Conservation (phyloP, 64 coral and sea anemone species). For the Astreopora myriophthalma region DNA sequence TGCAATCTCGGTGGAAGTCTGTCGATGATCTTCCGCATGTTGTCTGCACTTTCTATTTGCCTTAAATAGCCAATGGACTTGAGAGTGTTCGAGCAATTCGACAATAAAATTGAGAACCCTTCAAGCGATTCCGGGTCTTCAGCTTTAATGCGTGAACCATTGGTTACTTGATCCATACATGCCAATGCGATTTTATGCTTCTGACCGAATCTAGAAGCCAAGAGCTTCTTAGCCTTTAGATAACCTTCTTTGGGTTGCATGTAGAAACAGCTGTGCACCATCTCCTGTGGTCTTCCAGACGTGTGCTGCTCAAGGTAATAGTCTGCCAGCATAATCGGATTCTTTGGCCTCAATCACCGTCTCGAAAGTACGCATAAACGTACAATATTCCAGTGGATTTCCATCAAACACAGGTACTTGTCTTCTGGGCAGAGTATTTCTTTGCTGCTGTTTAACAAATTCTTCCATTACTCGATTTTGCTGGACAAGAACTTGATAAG, state of each 20-base stretch:
- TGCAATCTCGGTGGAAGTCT: slow-evolving; percentile 3
- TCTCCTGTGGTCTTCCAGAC: neutral
- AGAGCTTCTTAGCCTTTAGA: neutral
- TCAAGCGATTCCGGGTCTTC: slow-evolving; percentile 50
- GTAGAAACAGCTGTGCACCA: slow-evolving; percentile 13
- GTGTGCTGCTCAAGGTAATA: slow-evolving; percentile 57
- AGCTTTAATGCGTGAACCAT: slow-evolving; percentile 29
- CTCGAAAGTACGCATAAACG: slow-evolving; percentile 56
- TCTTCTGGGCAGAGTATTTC: slow-evolving; percentile 7
- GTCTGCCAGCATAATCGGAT: neutral
- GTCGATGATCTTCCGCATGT: slow-evolving; percentile 43
- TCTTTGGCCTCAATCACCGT: slow-evolving; percentile 44
- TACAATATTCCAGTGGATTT: slow-evolving; percentile 11
- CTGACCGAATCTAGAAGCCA: slow-evolving; percentile 34
- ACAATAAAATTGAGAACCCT: no score
- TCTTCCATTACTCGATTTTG: slow-evolving; percentile 2
- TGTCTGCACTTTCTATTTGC: slow-evolving; percentile 61
- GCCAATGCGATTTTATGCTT: slow-evolving; percentile 33
- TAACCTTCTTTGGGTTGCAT: slow-evolving; percentile 35
- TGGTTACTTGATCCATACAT: slow-evolving; percentile 44
- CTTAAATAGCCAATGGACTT: slow-evolving; percentile 34
- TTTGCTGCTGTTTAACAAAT: neutral
- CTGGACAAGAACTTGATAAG: neutral
- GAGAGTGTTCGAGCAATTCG: slow-evolving; percentile 39
- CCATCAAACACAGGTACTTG: slow-evolving; percentile 33